Conservation (phyloP, 2,113 vertebrate species). For the Porphyrio hochstetteri region DNA sequence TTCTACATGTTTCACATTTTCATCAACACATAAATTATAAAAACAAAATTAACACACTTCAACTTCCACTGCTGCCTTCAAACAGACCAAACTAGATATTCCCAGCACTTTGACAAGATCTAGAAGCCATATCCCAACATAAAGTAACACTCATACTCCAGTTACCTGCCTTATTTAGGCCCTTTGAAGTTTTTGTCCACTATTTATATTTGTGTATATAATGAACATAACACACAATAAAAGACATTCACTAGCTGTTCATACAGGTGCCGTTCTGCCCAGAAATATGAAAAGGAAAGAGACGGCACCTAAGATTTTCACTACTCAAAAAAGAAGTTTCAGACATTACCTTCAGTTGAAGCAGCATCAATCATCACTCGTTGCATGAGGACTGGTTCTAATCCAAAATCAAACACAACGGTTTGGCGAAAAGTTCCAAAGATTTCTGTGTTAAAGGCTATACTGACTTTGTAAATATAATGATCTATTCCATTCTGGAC, state of each 20-base stretch:
- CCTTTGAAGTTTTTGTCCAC: not conserved
- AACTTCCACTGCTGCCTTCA: not conserved
- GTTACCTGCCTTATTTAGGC: not conserved
- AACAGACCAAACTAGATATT: not conserved
- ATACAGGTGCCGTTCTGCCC: not conserved
- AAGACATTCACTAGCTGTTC: not conserved
- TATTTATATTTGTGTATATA: not conserved
- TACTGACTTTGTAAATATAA: constrained; percentile 91
- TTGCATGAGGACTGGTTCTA: constrained; percentile 97
- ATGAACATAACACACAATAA: not conserved
- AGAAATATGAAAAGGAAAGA: not conserved
- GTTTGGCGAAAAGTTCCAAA: constrained; percentile 99
- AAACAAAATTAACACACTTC: not conserved
- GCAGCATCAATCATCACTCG: constrained; percentile 98
- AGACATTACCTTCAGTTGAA: constrained; percentile 91
- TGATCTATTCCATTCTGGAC: constrained; percentile 93
- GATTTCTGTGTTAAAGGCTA: constrained; percentile 97
- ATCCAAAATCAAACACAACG: constrained; percentile 97
- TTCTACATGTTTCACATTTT: not conserved
- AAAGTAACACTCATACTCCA: not conserved
- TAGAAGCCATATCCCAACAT: not conserved
- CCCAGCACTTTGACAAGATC: not conserved
- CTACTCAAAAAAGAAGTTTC: not conserved
- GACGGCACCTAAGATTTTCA: not conserved
- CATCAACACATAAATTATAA: not conserved